phyloP scores from a whole-genome alignment of 1,140 invertebrate species.

The Callitettix versicolor region DNA sequence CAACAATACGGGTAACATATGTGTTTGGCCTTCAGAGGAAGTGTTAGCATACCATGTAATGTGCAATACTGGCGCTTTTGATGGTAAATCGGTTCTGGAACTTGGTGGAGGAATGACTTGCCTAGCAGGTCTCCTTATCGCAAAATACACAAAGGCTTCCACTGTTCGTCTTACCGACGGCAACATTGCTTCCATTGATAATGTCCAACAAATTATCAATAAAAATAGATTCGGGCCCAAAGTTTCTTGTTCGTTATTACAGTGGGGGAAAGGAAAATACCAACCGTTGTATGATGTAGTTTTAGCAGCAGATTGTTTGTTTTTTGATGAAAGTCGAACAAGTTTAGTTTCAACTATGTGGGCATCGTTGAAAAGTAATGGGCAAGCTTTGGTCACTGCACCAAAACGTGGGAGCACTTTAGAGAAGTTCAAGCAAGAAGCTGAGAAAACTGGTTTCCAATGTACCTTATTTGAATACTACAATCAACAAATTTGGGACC shows the following conservation, averaged over 20 bases:
- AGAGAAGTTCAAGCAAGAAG: constrained; percentile 52
- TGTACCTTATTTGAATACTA: constrained; percentile 46
- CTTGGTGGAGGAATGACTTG: constrained; percentile 80
- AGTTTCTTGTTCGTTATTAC: constrained; percentile 35
- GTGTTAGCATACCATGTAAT: constrained; percentile 65
- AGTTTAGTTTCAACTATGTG: constrained; percentile 60
- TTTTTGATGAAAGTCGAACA: constrained; percentile 66
- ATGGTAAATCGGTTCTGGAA: constrained; percentile 57
- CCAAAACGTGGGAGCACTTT: constrained; percentile 61
- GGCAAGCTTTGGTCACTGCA: constrained; percentile 63
- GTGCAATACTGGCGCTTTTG: constrained; percentile 48
- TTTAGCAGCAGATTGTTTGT: constrained; percentile 69
- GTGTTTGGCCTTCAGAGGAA: constrained; percentile 84
- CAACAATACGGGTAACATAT: constrained; percentile 86
- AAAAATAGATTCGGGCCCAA: constrained; percentile 39
- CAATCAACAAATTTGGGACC: constrained; percentile 51
- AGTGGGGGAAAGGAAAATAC: constrained; percentile 31
- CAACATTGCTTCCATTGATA: constrained; percentile 63
- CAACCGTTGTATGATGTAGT: constrained; percentile 51
- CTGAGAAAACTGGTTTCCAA: constrained; percentile 43
- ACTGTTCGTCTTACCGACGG: constrained; percentile 64
- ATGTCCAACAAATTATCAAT: constrained; percentile 52
- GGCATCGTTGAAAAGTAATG: constrained; percentile 49
- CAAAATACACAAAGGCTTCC: constrained; percentile 49
- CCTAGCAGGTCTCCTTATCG: constrained; percentile 62